Evolutionary conservation across 2,797 vertebrate species (phyloP), one percentile per base, ranked within the genome.

Genomic region (Xenentodon cancila): DNA sequence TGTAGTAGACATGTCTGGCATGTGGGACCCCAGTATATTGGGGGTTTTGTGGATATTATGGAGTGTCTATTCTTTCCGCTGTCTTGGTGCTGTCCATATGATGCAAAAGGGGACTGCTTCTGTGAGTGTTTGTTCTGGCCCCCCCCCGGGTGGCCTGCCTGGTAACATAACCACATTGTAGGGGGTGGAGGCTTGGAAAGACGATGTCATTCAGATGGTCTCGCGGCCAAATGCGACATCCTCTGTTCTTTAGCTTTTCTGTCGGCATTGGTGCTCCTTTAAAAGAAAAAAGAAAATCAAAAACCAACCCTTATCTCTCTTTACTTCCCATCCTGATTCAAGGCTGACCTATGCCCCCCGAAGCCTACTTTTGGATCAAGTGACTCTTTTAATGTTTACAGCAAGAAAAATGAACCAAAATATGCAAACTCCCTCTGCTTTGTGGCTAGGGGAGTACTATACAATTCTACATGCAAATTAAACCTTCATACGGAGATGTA

Each of bases 1-100:
- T 87, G 90, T 84, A 89, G 88, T 90, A 91, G 90, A 93, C 85
- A 89, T 90, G 66, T 90, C 73, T 64, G 93, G 93, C 92, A 94
- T 93, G 91, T 87, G 87, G 65, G 81, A 83, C 85, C 37, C 57
- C 59, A 68, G 82, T 79, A 65, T 84, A 71, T 73, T 84, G 72
- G 78, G 73, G 81, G 64, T 74, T 88, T 81, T 90, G 90, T 94
- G 84, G 84, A 76, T 87, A 68, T 86, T 86, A 83, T 82, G 86
- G 84, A 74, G 82, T 85, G 85, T 89, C 81, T 88, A 88, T 89
- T 91, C 87, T 91, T 93, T 93, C 89, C 85, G 86, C 92, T 91
- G 88, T 93, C 92, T 51, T 82, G 57, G 92, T 94, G 92, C 88
- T 77, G 88, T 89, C 83, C 84, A 40, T 89, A 82, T 64, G 64